Percentiles rank a stretch among this genome's conserved stretches.
Evolutionary conservation across 2,888 invertebrate genomes (phyloP).

Genomic region (Timandra comae): DNA sequence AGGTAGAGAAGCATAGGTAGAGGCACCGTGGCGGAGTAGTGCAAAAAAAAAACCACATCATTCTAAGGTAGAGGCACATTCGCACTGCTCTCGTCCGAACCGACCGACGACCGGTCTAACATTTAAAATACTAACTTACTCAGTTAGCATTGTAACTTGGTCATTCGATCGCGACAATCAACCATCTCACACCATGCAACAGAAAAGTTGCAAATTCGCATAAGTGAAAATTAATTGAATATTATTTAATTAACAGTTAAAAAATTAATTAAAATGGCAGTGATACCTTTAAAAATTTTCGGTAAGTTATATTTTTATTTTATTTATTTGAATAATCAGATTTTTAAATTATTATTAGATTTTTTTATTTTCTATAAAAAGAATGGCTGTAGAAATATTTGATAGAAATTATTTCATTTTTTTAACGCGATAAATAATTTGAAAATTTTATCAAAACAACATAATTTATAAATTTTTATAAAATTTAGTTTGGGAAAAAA

Average conservation of each 20-base stretch:
- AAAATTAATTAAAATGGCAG: constrained; percentile 44
- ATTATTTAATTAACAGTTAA: constrained; percentile 5
- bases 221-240: constrained; percentile 14
- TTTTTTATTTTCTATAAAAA: constrained; percentile 4
- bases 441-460: too few relatives aligned
- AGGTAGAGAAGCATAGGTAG: too few relatives aligned
- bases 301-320: constrained; percentile 41
- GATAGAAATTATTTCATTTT: too few relatives aligned
- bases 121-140: constrained; percentile 4
- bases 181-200: constrained; percentile 7
- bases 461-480: too few relatives aligned
- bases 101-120: neutral
- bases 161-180: constrained; percentile 5
- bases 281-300: constrained; percentile 53
- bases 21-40: too few relatives aligned
- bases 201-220: constrained; percentile 4
- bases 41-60: constrained; percentile 1
- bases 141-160: constrained; percentile 2
- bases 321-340: constrained; percentile 5
- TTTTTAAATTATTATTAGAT: constrained; percentile 1
- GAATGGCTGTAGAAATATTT: too few relatives aligned
- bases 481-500: too few relatives aligned
- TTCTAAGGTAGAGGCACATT: constrained; percentile 5
- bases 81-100: neutral
- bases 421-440: too few relatives aligned